These are phyloP conservation scores for Ochropleura leucogaster DNA, from an alignment of 2,888 invertebrate genomes.

Conservation along the genomic window DNA sequence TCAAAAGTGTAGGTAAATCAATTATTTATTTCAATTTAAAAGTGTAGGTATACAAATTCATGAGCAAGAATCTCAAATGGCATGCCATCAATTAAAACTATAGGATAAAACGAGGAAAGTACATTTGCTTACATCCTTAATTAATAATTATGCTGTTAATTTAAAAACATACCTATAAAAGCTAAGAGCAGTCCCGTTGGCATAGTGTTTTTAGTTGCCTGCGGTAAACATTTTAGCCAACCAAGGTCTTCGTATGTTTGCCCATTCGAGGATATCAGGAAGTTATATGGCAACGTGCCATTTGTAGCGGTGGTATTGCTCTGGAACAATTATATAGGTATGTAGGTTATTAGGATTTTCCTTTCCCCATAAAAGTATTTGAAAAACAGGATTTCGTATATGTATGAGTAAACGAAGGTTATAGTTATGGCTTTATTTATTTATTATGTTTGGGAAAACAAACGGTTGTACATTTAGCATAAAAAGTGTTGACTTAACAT, in stretches of 20 bases:
- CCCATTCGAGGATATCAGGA: constrained; percentile 86
- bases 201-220: constrained; percentile 64
- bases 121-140: not conserved
- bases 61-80: no score
- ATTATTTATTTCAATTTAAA: no score
- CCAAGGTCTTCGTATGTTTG: constrained; percentile 86
- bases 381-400: not conserved
- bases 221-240: constrained; percentile 80
- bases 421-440: not conserved
- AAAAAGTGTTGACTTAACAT: no score
- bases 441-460: no score
- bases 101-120: not conserved
- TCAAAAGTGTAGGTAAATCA: no score
- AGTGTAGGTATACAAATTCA: no score
- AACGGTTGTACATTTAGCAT: no score
- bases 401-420: not conserved
- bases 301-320: constrained; percentile 52
- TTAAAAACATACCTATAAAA: constrained; percentile 79
- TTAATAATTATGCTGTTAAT: no score
- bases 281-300: constrained; percentile 82
- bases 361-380: not conserved
- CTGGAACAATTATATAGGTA: constrained; percentile 64
- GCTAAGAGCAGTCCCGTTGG: constrained; percentile 79
- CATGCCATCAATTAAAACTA: not conserved
- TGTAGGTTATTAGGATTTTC: not conserved